Evolutionary conservation across 1,140 invertebrate species (phyloP).

Genomic region (Leptopilina boulardi): DNA sequence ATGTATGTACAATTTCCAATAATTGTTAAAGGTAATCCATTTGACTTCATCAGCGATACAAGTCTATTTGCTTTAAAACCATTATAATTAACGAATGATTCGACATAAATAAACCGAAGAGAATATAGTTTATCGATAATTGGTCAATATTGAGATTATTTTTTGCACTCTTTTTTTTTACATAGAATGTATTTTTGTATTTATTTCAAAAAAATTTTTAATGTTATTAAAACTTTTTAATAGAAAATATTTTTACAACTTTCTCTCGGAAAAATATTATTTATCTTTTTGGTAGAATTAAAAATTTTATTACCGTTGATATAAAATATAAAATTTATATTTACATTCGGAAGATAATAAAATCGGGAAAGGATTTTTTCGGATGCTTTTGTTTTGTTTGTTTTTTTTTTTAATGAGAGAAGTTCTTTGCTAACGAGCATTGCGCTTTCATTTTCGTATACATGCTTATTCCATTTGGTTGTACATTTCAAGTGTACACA

Average conservation of each 20-base stretch:
- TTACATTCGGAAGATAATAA: neutral
- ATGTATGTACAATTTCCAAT: slow-evolving; percentile 45
- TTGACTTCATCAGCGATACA: neutral
- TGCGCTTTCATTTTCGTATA: neutral
- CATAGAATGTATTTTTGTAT: too few relatives aligned
- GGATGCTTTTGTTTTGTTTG: neutral
- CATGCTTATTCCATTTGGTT: slow-evolving; percentile 5
- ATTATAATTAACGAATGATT: neutral
- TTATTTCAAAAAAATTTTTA: too few relatives aligned
- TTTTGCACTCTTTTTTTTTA: too few relatives aligned
- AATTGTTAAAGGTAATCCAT: neutral
- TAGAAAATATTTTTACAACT: too few relatives aligned
- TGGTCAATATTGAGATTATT: too few relatives aligned
- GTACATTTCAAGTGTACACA: slow-evolving; percentile 8
- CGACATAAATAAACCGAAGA: too few relatives aligned
- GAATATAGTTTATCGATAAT: too few relatives aligned
- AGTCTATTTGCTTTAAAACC: neutral
- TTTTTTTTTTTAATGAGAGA: slow-evolving; percentile 12
- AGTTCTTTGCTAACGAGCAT: slow-evolving; percentile 4
- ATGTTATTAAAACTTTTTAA: too few relatives aligned
- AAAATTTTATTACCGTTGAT: too few relatives aligned
- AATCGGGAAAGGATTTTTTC: neutral
- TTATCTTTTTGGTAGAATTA: too few relatives aligned
- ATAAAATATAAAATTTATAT: too few relatives aligned
- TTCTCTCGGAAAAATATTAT: too few relatives aligned